Percentiles rank a stretch among this genome's conserved stretches.
Conservation (phyloP, 2,797 vertebrate species). For the Melanotaenia maccullochi region DNA sequence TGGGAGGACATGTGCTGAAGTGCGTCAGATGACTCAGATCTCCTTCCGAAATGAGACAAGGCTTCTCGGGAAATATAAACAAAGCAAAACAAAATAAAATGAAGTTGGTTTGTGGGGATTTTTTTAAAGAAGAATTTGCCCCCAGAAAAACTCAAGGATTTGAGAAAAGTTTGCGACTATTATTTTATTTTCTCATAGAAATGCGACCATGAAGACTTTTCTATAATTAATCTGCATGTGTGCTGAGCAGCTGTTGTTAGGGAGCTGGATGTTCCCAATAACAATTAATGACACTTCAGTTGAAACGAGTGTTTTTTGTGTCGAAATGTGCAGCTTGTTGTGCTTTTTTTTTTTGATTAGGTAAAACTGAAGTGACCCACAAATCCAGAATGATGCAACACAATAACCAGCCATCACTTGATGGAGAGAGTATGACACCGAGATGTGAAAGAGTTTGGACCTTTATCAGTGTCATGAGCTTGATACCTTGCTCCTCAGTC, state of each 20-base stretch:
- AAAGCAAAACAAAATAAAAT: neutral
- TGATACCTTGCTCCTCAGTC: neutral
- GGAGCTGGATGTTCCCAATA: constrained; percentile 16
- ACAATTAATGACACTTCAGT: constrained; percentile 47
- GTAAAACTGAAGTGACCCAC: constrained; percentile 46
- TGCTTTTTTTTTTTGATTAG: constrained; percentile 46
- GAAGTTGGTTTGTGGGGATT: neutral
- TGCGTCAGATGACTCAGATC: constrained; percentile 48
- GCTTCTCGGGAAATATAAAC: neutral
- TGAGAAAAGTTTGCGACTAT: neutral
- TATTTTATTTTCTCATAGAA: neutral
- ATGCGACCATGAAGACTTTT: neutral
- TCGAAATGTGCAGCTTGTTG: constrained; percentile 21
- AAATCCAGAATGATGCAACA: constrained; percentile 53
- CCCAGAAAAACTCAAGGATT: neutral
- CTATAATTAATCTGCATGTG: neutral
- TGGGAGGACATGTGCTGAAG: constrained; percentile 31
- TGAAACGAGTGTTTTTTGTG: constrained; percentile 31
- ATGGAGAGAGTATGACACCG: constrained; percentile 29
- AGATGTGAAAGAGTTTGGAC: neutral
- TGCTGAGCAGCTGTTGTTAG: constrained; percentile 15
- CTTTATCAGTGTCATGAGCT: neutral
- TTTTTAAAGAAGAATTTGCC: neutral
- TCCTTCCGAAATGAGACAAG: constrained; percentile 27
- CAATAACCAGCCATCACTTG: constrained; percentile 31